phyloP scores from a whole-genome alignment of 2,113 vertebrate species.

The Willisornis vidua region DNA sequence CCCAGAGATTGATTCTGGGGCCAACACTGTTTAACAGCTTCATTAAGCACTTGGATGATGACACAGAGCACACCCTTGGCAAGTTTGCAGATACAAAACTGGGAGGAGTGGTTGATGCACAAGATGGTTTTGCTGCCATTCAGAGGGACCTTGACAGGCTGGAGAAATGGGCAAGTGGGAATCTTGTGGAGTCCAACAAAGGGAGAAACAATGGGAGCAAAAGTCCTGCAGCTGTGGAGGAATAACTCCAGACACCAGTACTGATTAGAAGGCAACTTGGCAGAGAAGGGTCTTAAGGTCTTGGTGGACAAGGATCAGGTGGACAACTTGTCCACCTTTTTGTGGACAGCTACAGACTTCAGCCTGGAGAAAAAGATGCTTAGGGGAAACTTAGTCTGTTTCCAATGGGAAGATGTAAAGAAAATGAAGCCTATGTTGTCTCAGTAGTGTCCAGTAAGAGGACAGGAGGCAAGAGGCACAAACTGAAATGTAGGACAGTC shows the following conservation, averaged over 20 bases:
- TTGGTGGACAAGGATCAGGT: background rate
- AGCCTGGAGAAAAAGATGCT: background rate
- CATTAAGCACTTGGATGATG: background rate
- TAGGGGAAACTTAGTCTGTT: background rate
- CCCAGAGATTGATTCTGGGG: background rate
- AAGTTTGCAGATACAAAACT: background rate
- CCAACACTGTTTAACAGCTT: background rate
- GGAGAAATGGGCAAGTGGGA: background rate
- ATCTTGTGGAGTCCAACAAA: background rate
- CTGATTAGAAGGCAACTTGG: background rate
- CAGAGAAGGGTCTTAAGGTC: background rate
- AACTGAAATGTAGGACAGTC: background rate
- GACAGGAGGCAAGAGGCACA: background rate
- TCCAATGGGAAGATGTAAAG: background rate
- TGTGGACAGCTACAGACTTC: background rate
- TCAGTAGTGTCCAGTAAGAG: background rate
- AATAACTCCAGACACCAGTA: background rate
- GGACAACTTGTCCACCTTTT: background rate
- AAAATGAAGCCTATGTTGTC: background rate
- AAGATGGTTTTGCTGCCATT: background rate
- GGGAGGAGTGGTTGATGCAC: background rate
- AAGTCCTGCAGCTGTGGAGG: no score
- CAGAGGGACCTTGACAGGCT: background rate
- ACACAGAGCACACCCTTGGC: rapidly evolving
- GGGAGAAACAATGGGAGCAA: background rate